Evolutionary conservation across 1,140 invertebrate species (phyloP), one percentile per base, ranked within the genome.

Genomic region (Euwallacea similis): DNA sequence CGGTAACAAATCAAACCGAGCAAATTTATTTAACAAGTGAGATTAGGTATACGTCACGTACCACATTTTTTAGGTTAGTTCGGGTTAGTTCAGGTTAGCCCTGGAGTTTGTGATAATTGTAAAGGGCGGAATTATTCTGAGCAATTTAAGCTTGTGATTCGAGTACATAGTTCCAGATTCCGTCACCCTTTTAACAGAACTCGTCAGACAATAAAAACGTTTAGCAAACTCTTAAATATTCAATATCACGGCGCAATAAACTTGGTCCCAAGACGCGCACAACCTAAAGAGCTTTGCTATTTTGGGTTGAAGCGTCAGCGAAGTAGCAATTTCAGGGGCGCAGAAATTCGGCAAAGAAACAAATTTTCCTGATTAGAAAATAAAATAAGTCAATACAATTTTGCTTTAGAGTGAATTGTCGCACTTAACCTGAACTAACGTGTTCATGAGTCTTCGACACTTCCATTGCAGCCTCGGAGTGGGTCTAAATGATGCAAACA

Each of bases 1-100:
- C 55, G 54, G 65, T 66, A 66, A 66, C 65, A 66, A 66, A 66
- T 66, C 65, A 66, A 58, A 58, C 65, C 65, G 42, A 44, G 42
- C 53, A 66, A 66, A 66, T 58, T 42, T 58, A 66, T 66, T 66
- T 66, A 66, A 66, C 56, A 58, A 16, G 54, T 58, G 15, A 58
- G 65, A 66, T 66, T 66, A 66, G 53, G 42, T 65, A 65, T 53
- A 65, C 63, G 63, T 33, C 63, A 65, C 63, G 63, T 53, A 54
- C 63, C 42, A 65, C 42, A 65, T 65, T 54, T 46, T 65, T 50
- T 33, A 54, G 21, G 21, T 33, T 33, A 33, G 21, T 33, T 33
- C 21, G 21, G 21, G 21, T 33, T 33, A 33, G 21, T 33, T 4
- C 1, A 33, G 21, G 21, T 33, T 33, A 33, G 4, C 21, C 21